Base-by-base conservation (phyloP, 2,888 invertebrate species). In the Pediacus dermestoides region DNA sequence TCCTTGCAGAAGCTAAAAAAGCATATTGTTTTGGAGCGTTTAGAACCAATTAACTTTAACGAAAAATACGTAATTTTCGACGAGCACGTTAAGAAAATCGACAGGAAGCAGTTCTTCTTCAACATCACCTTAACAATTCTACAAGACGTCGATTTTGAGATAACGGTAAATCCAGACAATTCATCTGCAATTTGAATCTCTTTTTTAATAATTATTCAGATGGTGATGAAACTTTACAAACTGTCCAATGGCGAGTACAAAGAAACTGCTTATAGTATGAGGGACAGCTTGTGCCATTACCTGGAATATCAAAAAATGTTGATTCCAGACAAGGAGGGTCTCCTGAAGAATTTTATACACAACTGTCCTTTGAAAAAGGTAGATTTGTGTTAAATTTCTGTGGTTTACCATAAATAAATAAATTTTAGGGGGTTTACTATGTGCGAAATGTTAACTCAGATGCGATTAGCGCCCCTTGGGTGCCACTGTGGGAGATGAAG, bases 361-460 rank as follows among this genome's bases (percentile, higher is more conserved):
- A 7, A 18, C n/a, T 18, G 21, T n/a, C 21, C 21, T n/a, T n/a
- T 18, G n/a, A 18, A 18, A 18, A 18, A 18, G n/a, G 21, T 18
- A 18, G 21, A n/a, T 18, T 7, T 18, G 6, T 18, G 6, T 18
- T 18, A 7, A 18, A 18, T n/a, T n/a, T 18, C 6, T 7, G 6
- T 7, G n/a, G 6, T 18, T 18, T 18, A 7, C 6, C 6, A 18
- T 7, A 18, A 18, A 7, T 18, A 18, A 18, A 18, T 7, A 18
- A 18, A 18, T 18, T 18, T 18, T 18, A 18, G 21, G 21, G 21
- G 6, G n/a, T 7, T 7, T 18, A 18, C n/a, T 18, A 18, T n/a
- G n/a, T 18, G 6, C 21, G n/a, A 7, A 18, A 18, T 18, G 21
- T 18, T 6, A n/a, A n/a, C n/a, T 18, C 21, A 7, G 21, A 18